Evolutionary conservation across 2,797 vertebrate genomes (phyloP).

Genomic region (Cottoperca gobio): DNA sequence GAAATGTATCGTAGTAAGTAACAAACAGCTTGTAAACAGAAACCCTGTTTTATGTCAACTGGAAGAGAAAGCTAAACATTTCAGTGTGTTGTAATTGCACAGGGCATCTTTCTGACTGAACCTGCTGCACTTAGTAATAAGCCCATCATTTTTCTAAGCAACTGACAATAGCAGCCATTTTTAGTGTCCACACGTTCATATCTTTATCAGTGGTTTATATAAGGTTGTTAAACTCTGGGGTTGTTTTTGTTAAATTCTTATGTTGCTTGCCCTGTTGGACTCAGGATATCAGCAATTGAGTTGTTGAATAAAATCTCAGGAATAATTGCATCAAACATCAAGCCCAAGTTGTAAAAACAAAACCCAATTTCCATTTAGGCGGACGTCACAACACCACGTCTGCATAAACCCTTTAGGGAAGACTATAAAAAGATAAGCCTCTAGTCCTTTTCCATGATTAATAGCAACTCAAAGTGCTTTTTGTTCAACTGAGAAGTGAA

Average conservation of each 20-base stretch:
- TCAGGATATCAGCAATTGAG: background rate
- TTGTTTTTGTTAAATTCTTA: background rate
- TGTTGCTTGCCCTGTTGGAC: background rate
- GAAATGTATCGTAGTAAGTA: background rate
- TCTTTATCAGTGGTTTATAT: background rate
- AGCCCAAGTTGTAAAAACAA: background rate
- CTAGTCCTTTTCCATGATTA: constrained; percentile 3
- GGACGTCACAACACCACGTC: background rate
- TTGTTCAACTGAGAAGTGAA: constrained; percentile 10
- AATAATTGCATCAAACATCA: no score
- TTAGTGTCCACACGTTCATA: background rate
- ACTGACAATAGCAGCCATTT: background rate
- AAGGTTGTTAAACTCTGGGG: background rate
- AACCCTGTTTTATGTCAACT: background rate
- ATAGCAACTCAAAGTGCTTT: constrained; percentile 2
- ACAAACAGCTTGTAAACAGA: background rate
- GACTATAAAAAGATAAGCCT: constrained; percentile 31
- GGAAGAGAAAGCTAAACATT: background rate
- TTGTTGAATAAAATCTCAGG: background rate
- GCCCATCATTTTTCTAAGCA: fast-evolving
- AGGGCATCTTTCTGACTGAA: background rate
- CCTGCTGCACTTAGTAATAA: background rate
- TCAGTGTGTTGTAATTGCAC: background rate
- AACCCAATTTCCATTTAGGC: background rate
- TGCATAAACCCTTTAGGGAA: constrained; percentile 9